Evolutionary conservation across 2,888 invertebrate species (phyloP).

Genomic region (Mylabris sibirica): DNA sequence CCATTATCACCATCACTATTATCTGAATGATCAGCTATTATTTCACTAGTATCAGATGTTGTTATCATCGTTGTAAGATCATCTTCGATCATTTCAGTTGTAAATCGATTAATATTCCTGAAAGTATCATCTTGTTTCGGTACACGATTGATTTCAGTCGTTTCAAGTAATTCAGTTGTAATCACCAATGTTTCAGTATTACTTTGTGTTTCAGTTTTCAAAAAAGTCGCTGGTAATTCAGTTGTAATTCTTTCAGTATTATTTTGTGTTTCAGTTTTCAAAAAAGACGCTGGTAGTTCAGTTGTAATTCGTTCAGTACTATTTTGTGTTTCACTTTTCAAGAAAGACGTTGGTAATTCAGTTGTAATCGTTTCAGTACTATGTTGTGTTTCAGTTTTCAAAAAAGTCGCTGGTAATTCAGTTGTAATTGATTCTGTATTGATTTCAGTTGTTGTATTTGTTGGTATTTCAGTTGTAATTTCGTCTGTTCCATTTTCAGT

Average conservation of each 20-base stretch:
- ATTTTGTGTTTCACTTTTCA: conserved; percentile 7
- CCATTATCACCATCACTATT: conserved; percentile 65
- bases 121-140: neutral
- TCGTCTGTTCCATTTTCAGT: conserved; percentile 22
- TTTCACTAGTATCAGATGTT: conserved; percentile 54
- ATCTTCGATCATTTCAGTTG: conserved; percentile 20
- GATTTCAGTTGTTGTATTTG: conserved; percentile 7
- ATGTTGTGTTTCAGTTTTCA: neutral
- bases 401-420: conserved; percentile 16
- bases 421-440: conserved; percentile 19
- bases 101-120: neutral
- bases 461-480: conserved; percentile 20
- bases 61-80: conserved; percentile 37
- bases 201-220: conserved; percentile 22
- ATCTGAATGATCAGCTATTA: conserved; percentile 52
- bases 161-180: neutral
- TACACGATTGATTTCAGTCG: neutral
- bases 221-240: conserved; percentile 16
- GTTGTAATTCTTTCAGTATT: conserved; percentile 19
- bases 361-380: conserved; percentile 18
- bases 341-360: conserved; percentile 16
- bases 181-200: neutral
- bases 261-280: conserved; percentile 16
- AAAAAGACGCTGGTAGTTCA: no score
- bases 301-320: no score